Conservation (phyloP, 2,888 invertebrate genomes). For the Catocala sponsa region DNA sequence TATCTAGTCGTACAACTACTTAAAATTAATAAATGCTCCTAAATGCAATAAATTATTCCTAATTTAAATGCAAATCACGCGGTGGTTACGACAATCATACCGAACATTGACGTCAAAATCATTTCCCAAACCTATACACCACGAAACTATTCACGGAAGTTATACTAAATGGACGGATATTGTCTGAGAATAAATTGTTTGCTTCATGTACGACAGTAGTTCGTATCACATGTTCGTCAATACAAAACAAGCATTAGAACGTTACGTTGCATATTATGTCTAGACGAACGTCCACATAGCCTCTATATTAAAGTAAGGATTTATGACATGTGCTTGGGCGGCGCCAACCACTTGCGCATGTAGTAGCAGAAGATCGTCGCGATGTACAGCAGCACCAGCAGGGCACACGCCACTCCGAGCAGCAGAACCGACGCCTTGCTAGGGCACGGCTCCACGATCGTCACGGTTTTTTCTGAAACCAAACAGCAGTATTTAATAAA, state of each 20-base stretch:
- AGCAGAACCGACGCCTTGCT: constrained; percentile 97
- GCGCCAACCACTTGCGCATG: constrained; percentile 97
- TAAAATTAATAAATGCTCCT: constrained; percentile 72
- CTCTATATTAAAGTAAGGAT: constrained; percentile 27
- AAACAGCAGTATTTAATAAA: constrained; percentile 12
- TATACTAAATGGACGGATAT: constrained; percentile 65
- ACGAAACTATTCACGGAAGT: constrained; percentile 57
- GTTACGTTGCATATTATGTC: constrained; percentile 36
- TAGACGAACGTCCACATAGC: constrained; percentile 44
- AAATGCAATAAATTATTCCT: constrained; percentile 82
- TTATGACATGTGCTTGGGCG: constrained; percentile 92
- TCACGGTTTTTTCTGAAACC: constrained; percentile 94
- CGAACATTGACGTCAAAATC: constrained; percentile 55
- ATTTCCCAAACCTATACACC: constrained; percentile 61
- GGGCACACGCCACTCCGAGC: constrained; percentile 96
- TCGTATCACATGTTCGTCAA: constrained; percentile 80
- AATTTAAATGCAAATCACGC: constrained; percentile 80
- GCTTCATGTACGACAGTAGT: constrained; percentile 73
- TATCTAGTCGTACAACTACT: constrained; percentile 47
- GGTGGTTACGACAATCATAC: constrained; percentile 79
- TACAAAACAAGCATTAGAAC: constrained; percentile 56
- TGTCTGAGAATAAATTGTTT: constrained; percentile 55
- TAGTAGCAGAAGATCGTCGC: constrained; percentile 97
- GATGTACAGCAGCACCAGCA: constrained; percentile 95
- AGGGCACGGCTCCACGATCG: constrained; percentile 96